Conservation (phyloP, 2,113 vertebrate genomes). For the Centropus unirufus region DNA sequence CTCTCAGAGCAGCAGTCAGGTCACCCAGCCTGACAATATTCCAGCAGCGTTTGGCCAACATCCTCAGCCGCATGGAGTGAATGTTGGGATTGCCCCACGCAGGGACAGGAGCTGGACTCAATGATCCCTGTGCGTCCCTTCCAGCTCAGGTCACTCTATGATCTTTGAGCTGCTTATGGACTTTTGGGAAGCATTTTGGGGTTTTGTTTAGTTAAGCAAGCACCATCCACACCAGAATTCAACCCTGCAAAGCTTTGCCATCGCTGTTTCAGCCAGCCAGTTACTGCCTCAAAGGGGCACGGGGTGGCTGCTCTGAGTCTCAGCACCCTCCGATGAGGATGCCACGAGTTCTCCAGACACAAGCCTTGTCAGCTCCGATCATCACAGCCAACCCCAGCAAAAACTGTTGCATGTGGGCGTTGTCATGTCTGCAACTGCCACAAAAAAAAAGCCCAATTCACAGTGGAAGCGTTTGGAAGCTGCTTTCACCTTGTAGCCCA, state of each 20-base stretch:
- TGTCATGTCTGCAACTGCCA: neutral
- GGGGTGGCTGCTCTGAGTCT: neutral
- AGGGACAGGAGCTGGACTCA: too few relatives aligned
- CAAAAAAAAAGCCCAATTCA: neutral
- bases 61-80: too few relatives aligned
- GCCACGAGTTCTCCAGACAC: neutral
- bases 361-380: neutral
- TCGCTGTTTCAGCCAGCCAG: neutral
- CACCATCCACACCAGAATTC: neutral
- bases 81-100: too few relatives aligned
- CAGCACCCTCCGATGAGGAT: neutral
- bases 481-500: neutral
- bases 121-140: too few relatives aligned
- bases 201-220: neutral
- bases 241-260: neutral
- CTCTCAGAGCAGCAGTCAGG: too few relatives aligned
- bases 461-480: neutral
- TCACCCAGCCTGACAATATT: too few relatives aligned
- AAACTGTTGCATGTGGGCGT: neutral
- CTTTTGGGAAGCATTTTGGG: neutral
- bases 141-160: too few relatives aligned
- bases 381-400: neutral
- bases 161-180: neutral
- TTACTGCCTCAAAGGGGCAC: neutral
- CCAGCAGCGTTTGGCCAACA: too few relatives aligned